These are phyloP conservation scores for Pseudoatta argentina DNA, from an alignment of 1,140 invertebrate genomes.

Conservation along the genomic window DNA sequence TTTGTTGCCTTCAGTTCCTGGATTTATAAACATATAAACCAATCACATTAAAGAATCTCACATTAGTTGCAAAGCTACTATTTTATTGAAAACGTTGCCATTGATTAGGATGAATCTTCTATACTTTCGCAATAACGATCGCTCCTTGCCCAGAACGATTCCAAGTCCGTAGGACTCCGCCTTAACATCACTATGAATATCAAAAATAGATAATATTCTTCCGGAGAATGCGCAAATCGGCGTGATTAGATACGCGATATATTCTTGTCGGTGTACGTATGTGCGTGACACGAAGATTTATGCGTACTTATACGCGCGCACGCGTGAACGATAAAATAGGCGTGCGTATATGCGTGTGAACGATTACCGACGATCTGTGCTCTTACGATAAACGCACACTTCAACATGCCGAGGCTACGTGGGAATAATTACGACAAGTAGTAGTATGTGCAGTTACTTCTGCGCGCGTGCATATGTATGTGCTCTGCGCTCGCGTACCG, in stretches of 20 bases:
- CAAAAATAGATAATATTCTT: slow-evolving; percentile 27
- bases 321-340: slow-evolving; percentile 13
- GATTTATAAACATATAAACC: too few species aligned
- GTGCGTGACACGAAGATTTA: slow-evolving; percentile 28
- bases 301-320: background rate
- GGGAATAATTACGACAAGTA: slow-evolving; percentile 54
- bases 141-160: background rate
- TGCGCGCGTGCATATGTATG: background rate
- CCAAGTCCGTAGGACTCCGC: too few species aligned
- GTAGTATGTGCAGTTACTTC: background rate
- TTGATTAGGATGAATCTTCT: background rate
- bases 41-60: too few species aligned
- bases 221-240: background rate
- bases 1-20: too few species aligned
- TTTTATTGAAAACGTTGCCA: too few species aligned
- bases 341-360: slow-evolving; percentile 23
- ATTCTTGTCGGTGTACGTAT: slow-evolving; percentile 3
- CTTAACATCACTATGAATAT: background rate
- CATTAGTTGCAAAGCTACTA: too few species aligned
- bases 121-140: background rate
- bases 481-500: background rate
- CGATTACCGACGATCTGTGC: slow-evolving; percentile 45
- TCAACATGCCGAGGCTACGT: background rate
- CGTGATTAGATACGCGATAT: slow-evolving; percentile 34
- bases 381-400: slow-evolving; percentile 52